Evolutionary conservation across 2,888 invertebrate species (phyloP).

Genomic region (Macrosoma leucophasiata): DNA sequence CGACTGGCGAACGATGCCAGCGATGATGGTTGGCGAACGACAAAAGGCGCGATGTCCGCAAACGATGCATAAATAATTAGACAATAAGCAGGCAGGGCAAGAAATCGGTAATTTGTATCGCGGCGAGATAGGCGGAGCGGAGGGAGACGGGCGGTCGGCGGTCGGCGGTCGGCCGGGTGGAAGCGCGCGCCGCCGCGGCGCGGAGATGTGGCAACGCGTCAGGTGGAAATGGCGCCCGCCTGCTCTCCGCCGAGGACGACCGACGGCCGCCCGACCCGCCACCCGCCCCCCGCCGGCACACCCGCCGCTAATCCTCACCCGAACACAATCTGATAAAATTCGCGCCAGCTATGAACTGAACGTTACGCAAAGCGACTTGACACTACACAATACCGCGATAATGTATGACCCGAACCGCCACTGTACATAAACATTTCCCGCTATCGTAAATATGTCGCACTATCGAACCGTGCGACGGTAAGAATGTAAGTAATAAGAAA

Average conservation of each 20-base stretch:
- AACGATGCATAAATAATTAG: slow-evolving; percentile 72
- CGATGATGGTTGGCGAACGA: slow-evolving; percentile 61
- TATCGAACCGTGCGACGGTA: slow-evolving; percentile 46
- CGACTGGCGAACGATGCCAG: too few species aligned
- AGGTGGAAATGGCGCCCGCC: slow-evolving; percentile 70
- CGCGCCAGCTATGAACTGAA: slow-evolving; percentile 73
- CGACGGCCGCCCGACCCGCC: slow-evolving; percentile 39
- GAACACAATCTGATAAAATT: slow-evolving; percentile 74
- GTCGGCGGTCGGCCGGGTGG: slow-evolving; percentile 49
- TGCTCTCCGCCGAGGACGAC: slow-evolving; percentile 60
- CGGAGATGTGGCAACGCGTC: slow-evolving; percentile 73
- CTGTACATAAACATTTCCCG: slow-evolving; percentile 52
- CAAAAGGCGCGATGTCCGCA: slow-evolving; percentile 56
- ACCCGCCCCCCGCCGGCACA: slow-evolving; percentile 47
- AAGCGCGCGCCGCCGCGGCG: slow-evolving; percentile 59
- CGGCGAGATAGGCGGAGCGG: slow-evolving; percentile 65
- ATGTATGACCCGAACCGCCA: slow-evolving; percentile 65
- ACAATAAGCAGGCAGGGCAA: slow-evolving; percentile 71
- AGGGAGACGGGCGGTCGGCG: too few species aligned
- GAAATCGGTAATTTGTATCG: slow-evolving; percentile 73
- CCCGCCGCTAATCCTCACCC: slow-evolving; percentile 66
- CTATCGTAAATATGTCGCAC: slow-evolving; percentile 46
- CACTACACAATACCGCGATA: slow-evolving; percentile 64
- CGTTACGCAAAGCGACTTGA: slow-evolving; percentile 70
- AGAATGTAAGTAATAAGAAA: slow-evolving; percentile 64